Conservation (phyloP, 2,113 vertebrate species). For the Plectropomus leopardus region DNA sequence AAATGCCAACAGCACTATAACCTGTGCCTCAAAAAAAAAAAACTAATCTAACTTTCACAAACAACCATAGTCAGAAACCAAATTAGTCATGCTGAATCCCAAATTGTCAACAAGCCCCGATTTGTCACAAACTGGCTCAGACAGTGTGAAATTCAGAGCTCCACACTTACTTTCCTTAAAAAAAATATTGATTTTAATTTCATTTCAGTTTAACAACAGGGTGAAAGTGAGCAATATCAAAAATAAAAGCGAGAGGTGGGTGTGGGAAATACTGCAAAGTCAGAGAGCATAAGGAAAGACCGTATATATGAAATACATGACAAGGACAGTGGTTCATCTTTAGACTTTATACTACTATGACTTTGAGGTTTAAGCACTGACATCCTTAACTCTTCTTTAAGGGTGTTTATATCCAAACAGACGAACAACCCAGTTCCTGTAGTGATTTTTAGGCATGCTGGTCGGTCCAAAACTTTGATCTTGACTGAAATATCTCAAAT, state of each 20-base stretch:
- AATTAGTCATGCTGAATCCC: constrained; percentile 20
- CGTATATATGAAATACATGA: background rate
- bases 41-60: constrained; percentile 18
- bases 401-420: background rate
- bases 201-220: constrained; percentile 18
- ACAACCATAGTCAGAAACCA: constrained; percentile 25
- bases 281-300: constrained; percentile 2
- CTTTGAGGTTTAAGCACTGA: background rate
- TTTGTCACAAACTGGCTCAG: constrained; percentile 58
- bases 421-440: background rate
- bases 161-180: background rate
- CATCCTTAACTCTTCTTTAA: background rate
- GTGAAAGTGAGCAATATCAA: constrained; percentile 23
- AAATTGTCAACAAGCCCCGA: constrained; percentile 39
- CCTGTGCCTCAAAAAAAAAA: constrained; percentile 14
- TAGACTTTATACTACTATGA: background rate
- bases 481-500: background rate
- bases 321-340: background rate
- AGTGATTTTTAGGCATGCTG: background rate
- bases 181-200: constrained; percentile 24
- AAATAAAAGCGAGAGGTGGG: constrained; percentile 12
- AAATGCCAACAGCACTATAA: background rate
- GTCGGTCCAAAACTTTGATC: background rate
- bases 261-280: constrained; percentile 17
- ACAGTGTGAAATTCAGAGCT: constrained; percentile 63